Base-by-base conservation (phyloP, 2,113 vertebrate genomes). In the Campylorhamphus procurvoides region DNA sequence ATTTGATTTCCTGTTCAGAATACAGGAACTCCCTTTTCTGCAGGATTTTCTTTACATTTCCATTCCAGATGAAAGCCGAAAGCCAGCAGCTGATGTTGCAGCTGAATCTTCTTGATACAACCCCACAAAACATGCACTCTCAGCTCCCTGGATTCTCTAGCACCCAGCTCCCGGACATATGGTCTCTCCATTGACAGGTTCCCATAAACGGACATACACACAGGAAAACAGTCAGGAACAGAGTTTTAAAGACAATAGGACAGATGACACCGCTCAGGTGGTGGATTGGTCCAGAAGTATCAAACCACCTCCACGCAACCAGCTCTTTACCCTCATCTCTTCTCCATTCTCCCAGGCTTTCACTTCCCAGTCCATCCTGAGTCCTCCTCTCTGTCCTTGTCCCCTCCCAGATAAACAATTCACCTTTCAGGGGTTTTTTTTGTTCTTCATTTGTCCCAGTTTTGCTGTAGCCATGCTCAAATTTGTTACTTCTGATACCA, bases 81-180 rank as follows among this genome's bases (percentile, higher is more conserved):
- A 50, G 14, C 28, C 4, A 3, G 6, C 6, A 47, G 3, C 6
- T 25, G 1, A 3, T 33, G 23, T 73, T 8, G 8, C 20, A 66
- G 14, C 1, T 71, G 31, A 44, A 69, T 35, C 14, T 15, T 15
- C 23, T 40, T 79, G 44, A 60, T 85, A 64, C 3, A 76, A 31
- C 6, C 35, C 39, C 11, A 69, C 3, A 71, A 56, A 74, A 71
- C 2, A 13, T 4, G 8, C 11, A 46, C 7, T 49, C 35, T 69
- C 19, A 73, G 39, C 27, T 4, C 11, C 14, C 20, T 28, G 14
- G 16, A 68, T 91, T 76, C n/a, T 75, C 39, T 19, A 19, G 10
- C 3, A 40, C 7, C 19, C 18, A 39, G 2, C 10, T 52, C 8
- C 33, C 27, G 44, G 31, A 31, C 3, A 66, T 46, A 1, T 14